Conservation (phyloP, 2,797 vertebrate species). For the Siniperca scherzeri region DNA sequence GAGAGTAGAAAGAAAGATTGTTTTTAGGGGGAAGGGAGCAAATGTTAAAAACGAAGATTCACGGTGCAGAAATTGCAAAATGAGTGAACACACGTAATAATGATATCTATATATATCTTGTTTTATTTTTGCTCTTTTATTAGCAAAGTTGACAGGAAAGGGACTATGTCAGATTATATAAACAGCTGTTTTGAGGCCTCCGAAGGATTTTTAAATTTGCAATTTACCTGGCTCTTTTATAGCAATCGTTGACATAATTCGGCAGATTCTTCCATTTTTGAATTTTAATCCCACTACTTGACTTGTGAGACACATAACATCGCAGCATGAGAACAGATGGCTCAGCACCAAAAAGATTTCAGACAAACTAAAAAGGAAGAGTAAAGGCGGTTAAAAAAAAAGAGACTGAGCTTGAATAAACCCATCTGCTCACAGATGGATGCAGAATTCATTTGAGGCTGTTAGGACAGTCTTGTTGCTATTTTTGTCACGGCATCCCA, state of each 20-base stretch:
- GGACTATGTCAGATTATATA: background rate
- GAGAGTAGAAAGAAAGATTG: background rate
- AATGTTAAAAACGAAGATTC: constrained; percentile 2
- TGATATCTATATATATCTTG: background rate
- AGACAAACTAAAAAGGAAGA: constrained; percentile 63
- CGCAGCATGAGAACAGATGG: constrained; percentile 71
- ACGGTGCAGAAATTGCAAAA: background rate
- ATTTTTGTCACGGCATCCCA: constrained; percentile 65
- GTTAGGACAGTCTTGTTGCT: constrained; percentile 66
- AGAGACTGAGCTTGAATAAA: constrained; percentile 54
- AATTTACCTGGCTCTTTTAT: constrained; percentile 31
- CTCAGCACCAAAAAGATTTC: constrained; percentile 65
- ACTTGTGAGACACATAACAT: constrained; percentile 61
- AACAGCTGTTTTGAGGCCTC: constrained; percentile 36
- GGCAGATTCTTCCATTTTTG: constrained; percentile 42
- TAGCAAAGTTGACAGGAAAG: background rate
- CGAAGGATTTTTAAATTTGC: constrained; percentile 33
- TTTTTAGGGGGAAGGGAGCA: background rate
- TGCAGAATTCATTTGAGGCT: constrained; percentile 66
- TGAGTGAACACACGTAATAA: background rate
- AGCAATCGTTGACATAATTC: constrained; percentile 44
- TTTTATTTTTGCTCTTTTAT: background rate
- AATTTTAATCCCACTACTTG: constrained; percentile 59
- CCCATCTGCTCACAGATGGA: constrained; percentile 77
- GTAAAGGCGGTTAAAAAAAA: background rate